Conservation (phyloP, 2,113 vertebrate genomes). For the Hemibagrus wyckioides region DNA sequence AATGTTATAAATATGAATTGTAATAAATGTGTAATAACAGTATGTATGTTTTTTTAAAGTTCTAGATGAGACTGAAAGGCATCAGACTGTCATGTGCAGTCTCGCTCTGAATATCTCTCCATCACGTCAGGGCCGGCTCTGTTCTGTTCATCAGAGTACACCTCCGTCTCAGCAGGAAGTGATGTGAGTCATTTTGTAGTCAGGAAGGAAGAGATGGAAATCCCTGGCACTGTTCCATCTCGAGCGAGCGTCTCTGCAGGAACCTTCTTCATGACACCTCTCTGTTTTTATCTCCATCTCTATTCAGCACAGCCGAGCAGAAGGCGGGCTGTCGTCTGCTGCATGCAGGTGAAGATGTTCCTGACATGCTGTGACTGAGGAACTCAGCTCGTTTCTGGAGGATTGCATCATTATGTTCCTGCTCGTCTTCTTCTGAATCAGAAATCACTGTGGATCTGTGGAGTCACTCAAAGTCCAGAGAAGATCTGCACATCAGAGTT, state of each 20-base stretch:
- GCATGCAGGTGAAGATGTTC: not conserved
- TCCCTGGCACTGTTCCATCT: not conserved
- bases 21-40: too few relatives aligned
- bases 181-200: not conserved
- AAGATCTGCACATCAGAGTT: not conserved
- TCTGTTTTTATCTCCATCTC: not conserved
- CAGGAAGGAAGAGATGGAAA: not conserved
- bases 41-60: too few relatives aligned
- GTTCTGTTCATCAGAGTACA: not conserved
- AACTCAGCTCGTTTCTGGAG: not conserved
- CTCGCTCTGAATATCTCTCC: not conserved
- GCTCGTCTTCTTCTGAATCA: conserved; percentile 6
- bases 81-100: not conserved
- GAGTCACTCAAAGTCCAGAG: not conserved
- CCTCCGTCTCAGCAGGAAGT: not conserved
- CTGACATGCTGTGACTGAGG: not conserved
- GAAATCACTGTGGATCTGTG: not conserved
- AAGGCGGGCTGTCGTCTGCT: not conserved
- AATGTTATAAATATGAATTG: too few relatives aligned
- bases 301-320: not conserved
- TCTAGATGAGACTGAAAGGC: too few relatives aligned
- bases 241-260: not conserved
- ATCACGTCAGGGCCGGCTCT: not conserved
- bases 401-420: conserved; percentile 14
- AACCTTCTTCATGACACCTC: not conserved